A percentile compares a stretch with the other conserved stretches of the same genome.
These are phyloP conservation scores for Drosophila niveifrons DNA, from an alignment of 2,888 invertebrate species.

Conservation along the genomic window DNA sequence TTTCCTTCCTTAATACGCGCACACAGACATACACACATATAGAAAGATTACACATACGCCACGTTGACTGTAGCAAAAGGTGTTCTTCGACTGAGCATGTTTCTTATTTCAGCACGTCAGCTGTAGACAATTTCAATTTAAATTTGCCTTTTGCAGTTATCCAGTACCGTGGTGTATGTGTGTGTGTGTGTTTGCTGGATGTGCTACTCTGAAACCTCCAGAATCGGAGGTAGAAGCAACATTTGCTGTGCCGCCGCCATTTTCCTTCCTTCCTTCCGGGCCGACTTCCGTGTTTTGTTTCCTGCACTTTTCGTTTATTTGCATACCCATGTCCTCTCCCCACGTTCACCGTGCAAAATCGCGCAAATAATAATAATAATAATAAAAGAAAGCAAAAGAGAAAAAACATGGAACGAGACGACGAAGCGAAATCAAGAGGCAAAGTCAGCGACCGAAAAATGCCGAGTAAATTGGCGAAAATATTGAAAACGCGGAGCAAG, in stretches of 20 bases:
- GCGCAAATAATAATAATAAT: constrained; percentile 75
- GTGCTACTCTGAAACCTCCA: constrained; percentile 1
- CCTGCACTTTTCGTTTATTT: constrained; percentile 81
- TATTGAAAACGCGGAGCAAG: constrained; percentile 66
- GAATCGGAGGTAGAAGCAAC: constrained; percentile 40
- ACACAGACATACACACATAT: constrained; percentile 12
- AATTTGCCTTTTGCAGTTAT: constrained; percentile 72
- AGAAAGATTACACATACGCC: constrained; percentile 71
- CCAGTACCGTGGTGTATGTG: constrained; percentile 13
- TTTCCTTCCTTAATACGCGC: constrained; percentile 33
- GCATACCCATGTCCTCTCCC: constrained; percentile 69
- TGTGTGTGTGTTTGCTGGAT: constrained; percentile 17
- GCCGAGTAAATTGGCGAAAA: constrained; percentile 75
- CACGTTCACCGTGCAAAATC: constrained; percentile 70
- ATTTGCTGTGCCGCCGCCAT: constrained; percentile 68
- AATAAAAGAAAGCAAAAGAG: constrained; percentile 15
- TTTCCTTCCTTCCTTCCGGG: constrained; percentile 74
- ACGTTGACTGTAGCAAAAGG: constrained; percentile 49
- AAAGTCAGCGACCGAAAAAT: constrained; percentile 42
- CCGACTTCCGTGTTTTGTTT: constrained; percentile 78
- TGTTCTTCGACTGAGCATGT: constrained; percentile 50
- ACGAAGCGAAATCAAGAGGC: constrained; percentile 64
- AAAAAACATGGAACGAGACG: background rate
- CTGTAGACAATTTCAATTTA: constrained; percentile 77
- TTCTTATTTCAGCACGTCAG: constrained; percentile 72